phyloP scores from a whole-genome alignment of 23 tunicate genomes.

The Pegea sp. region DNA sequence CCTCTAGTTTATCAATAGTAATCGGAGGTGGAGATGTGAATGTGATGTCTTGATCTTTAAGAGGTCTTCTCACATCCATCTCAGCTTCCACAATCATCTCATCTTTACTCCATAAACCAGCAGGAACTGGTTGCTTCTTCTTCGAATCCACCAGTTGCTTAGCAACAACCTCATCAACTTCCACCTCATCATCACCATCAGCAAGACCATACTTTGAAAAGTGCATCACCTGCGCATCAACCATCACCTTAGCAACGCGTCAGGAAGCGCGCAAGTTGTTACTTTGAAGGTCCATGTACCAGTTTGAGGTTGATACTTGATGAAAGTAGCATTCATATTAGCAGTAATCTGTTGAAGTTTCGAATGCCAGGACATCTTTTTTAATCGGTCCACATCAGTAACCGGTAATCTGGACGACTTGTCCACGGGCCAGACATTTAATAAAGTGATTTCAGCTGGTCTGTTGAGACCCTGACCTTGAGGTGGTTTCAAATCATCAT shows the following conservation, averaged over 20 bases:
- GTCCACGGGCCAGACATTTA: slow-evolving; percentile 77
- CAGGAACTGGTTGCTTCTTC: neutral
- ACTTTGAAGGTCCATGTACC: slow-evolving; percentile 97
- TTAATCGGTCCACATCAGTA: slow-evolving; percentile 39
- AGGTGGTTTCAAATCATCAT: slow-evolving; percentile 68
- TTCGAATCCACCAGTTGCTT: neutral
- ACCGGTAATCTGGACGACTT: slow-evolving; percentile 62
- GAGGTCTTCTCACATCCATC: neutral
- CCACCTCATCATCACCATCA: slow-evolving; percentile 78
- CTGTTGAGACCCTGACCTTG: slow-evolving; percentile 73
- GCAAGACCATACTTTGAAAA: slow-evolving; percentile 96
- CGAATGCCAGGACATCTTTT: slow-evolving; percentile 50
- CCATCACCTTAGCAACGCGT: no score
- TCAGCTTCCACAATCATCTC: slow-evolving; percentile 3
- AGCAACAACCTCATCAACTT: slow-evolving; percentile 5
- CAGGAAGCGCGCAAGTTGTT: no score
- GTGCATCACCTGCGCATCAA: slow-evolving; percentile 87
- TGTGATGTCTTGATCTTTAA: no score
- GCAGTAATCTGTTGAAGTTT: slow-evolving; percentile 60
- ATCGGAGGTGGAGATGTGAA: no score
- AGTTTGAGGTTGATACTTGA: slow-evolving; percentile 56
- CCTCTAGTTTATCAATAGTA: no score
- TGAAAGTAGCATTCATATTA: slow-evolving; percentile 83
- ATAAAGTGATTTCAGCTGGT: slow-evolving; percentile 77
- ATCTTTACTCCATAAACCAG: neutral